Base-by-base conservation (phyloP, 1,140 invertebrate genomes). In the Euura lappo region DNA sequence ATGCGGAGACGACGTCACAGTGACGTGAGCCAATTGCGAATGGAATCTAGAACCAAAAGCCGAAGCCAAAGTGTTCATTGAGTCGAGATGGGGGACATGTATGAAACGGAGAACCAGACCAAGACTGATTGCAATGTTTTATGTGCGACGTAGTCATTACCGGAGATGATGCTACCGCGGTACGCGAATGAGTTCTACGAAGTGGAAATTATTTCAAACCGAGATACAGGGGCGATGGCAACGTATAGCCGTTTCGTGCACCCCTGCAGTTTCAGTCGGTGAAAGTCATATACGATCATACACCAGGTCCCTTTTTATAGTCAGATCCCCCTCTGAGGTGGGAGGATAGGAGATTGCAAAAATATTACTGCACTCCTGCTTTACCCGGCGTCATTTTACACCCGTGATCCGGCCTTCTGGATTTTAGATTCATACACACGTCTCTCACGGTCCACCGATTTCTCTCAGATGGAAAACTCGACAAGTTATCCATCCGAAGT, bases 121-220 rank as follows among this genome's bases (percentile, higher is more conserved):
- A 28, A 28, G 51, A n/a, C 51, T 11, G 51, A 60, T 60, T 60
- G 51, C 8, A 4, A n/a, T 11, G 10, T 60, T n/a, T 60, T n/a
- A 60, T 3, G 8, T n/a, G 51, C 2, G 3, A 6, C 51, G 4
- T n/a, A 60, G 51, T 60, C 51, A 60, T 60, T 60, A 60, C 51
- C 8, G 51, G 51, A 60, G 51, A 60, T 60, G 51, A 60, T n/a
- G 51, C 51, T 60, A n/a, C 10, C 51, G 13, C 51, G 51, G 51
- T 11, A 60, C 8, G 51, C 51, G 51, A 60, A 60, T n/a, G 51
- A n/a, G 51, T 6, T 60, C 51, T 60, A n/a, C 51, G 51, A n/a
- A n/a, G 51, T 60, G 51, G 51, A 60, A 60, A 60, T 60, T n/a
- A 60, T 60, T 60, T 60, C 51, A 60, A 60, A 60, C 51, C 8